Base-by-base conservation (phyloP, 2,797 vertebrate genomes). In the Loriculus beryllinus region DNA sequence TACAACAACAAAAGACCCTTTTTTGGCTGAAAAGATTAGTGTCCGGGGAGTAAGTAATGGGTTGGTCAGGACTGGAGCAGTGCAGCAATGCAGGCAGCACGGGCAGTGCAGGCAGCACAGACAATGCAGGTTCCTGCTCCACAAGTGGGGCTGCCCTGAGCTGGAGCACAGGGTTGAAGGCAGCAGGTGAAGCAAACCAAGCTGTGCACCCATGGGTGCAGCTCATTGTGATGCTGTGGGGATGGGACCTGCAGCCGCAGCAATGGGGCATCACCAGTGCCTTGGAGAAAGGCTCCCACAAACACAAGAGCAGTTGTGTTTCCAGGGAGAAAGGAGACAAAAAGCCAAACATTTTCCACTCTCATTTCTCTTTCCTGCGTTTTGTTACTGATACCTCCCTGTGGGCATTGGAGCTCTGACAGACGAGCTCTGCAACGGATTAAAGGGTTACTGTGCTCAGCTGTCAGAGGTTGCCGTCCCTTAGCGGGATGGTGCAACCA, bases 401-500 rank as follows among this genome's bases (percentile, higher is more conserved):
- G 1, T 51, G 96, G 95, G 95, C 89, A 83, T 42, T 90, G 90
- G 92, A 78, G 85, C 94, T 96, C 95, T 96, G 96, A 96, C 96
- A 96, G 96, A 96, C 22, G 91, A 96, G 96, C 92, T 94, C 96
- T 95, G 96, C 91, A 88, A 68, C 8, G 89, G 96, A 96, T 96
- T 96, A 96, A 94, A 96, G 96, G 91, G 96, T 96, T 92, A 92
- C 96, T 93, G 92, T 95, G 95, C 94, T 96, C 96, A 96, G 95
- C 96, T 96, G 96, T 95, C 95, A 88, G 92, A 89, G 94, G 95
- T 71, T 93, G 92, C 94, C 3, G 69, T 70, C 92, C 93, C 92
- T 11, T 45, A 29, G 79, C 10, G 10, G 92, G 87, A 64, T 10
- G 68, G 52, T 93, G 95, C 87, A 96, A 93, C 39, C 80, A 77